These are phyloP conservation scores for Connochaetes taurinus DNA, from an alignment of 2,113 vertebrate genomes.

Conservation along the genomic window DNA sequence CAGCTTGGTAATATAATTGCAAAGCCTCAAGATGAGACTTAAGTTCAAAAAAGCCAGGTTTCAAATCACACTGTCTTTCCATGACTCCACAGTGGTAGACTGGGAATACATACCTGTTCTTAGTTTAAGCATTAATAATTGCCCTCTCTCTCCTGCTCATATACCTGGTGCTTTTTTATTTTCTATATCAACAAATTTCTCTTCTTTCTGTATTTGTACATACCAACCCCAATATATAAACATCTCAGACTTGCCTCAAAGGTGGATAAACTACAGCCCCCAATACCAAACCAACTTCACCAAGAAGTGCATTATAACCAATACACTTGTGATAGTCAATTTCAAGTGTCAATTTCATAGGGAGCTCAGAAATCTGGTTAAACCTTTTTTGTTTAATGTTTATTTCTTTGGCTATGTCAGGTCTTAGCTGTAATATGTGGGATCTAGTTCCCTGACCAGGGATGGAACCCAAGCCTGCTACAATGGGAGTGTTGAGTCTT, in stretches of 20 bases:
- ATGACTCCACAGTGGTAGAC: rapidly evolving
- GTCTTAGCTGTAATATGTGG: not conserved
- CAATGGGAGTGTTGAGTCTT: not conserved
- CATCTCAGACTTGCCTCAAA: not conserved
- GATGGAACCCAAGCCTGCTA: not conserved
- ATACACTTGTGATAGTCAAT: not conserved
- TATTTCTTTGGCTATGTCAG: not conserved
- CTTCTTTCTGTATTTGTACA: not conserved
- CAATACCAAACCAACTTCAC: not conserved
- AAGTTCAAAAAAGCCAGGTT: not conserved
- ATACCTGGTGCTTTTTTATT: not conserved
- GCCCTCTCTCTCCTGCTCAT: not conserved
- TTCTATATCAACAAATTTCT: not conserved
- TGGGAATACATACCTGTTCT: not conserved
- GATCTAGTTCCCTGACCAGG: not conserved
- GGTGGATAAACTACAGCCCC: not conserved
- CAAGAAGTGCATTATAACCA: not conserved
- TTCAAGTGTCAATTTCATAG: not conserved
- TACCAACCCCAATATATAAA: not conserved
- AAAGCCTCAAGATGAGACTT: not conserved
- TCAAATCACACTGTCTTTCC: not conserved
- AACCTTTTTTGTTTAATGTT: not conserved
- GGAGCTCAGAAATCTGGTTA: not conserved
- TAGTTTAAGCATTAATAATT: not conserved
- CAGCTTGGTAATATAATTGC: not conserved